phyloP scores from a whole-genome alignment of 2,113 vertebrate genomes.

The Sceloporus undulatus region DNA sequence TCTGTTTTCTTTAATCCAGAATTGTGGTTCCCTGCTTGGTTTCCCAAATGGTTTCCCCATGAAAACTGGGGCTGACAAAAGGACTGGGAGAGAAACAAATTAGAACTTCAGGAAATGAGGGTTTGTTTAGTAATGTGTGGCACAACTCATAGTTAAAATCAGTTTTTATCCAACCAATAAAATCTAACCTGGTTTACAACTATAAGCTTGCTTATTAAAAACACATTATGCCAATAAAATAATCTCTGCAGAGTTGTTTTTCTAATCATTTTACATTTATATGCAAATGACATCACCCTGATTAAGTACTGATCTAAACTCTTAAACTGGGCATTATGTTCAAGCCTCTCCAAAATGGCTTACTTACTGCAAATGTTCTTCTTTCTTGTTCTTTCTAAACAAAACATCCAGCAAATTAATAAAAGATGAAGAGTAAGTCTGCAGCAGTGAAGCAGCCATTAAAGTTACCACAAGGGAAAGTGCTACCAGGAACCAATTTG shows the following conservation, averaged over 20 bases:
- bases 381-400: slow-evolving; percentile 25
- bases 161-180: not conserved
- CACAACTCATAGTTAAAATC: not conserved
- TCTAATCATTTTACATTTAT: not conserved
- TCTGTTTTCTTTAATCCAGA: not conserved
- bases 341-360: slow-evolving; percentile 32
- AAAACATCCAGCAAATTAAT: slow-evolving; percentile 61
- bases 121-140: not conserved
- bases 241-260: not conserved
- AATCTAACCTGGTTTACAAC: not conserved
- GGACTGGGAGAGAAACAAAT: not conserved
- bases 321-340: not conserved
- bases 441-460: slow-evolving; percentile 30
- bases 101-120: not conserved
- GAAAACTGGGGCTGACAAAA: not conserved
- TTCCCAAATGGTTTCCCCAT: not conserved
- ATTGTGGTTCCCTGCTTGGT: not conserved
- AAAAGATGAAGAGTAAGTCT: slow-evolving; percentile 52
- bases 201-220: no score
- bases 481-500: slow-evolving; percentile 23
- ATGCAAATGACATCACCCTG: not conserved
- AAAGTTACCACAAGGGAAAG: slow-evolving; percentile 42
- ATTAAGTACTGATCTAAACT: not conserved
- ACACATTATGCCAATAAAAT: not conserved
- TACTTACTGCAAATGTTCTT: slow-evolving; percentile 22